A percentile compares a stretch with the other conserved stretches of the same genome.
phyloP scores from a whole-genome alignment of 2,113 vertebrate genomes.

The Raja brachyura region DNA sequence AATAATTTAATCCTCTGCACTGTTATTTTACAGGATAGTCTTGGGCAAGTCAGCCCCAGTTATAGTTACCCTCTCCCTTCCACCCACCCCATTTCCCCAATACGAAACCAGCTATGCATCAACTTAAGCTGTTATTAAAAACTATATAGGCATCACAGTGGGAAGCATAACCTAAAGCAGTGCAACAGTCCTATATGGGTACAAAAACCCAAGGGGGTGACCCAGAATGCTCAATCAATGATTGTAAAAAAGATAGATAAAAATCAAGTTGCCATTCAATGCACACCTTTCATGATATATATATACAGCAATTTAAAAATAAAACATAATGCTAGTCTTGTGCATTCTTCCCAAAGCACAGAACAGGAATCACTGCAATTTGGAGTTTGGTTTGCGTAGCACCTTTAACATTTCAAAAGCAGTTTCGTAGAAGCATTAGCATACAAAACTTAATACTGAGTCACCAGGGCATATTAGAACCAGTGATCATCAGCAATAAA shows the following conservation, averaged over 20 bases:
- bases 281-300: neutral
- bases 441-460: neutral
- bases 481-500: neutral
- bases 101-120: neutral
- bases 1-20: conserved; percentile 16
- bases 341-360: neutral
- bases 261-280: neutral
- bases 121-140: neutral
- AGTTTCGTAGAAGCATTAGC: too few relatives aligned
- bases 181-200: too few relatives aligned
- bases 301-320: neutral
- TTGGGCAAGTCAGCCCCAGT: conserved; percentile 27
- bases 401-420: too few relatives aligned
- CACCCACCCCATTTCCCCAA: neutral
- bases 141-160: neutral
- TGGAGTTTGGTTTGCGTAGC: neutral
- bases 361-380: neutral
- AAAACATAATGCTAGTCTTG: too few relatives aligned
- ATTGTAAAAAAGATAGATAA: neutral
- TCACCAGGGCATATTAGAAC: neutral
- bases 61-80: too few relatives aligned
- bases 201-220: too few relatives aligned
- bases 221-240: too few relatives aligned
- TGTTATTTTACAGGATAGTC: conserved; percentile 2
- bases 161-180: too few relatives aligned